phyloP scores from a whole-genome alignment of 2,797 vertebrate genomes.

The Pteropus rufus region DNA sequence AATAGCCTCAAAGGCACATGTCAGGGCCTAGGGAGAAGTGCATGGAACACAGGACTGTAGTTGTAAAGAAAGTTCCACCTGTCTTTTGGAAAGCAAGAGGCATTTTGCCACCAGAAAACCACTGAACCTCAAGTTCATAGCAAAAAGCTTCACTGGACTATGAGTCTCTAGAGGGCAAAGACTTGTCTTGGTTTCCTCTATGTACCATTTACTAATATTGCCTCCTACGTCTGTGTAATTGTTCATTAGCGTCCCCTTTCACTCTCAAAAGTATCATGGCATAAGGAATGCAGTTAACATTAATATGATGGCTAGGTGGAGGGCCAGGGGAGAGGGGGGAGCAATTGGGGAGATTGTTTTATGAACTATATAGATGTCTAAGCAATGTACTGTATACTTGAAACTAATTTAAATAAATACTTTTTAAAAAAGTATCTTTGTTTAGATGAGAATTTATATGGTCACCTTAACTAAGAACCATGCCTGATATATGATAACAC shows the following conservation, averaged over 20 bases:
- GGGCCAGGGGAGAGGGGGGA: no score
- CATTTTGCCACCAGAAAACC: not conserved
- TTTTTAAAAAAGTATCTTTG: not conserved
- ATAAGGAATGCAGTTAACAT: no score
- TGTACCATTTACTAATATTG: not conserved
- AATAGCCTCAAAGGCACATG: not conserved
- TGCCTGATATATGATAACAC: not conserved
- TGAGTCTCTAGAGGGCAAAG: not conserved
- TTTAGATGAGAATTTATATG: not conserved
- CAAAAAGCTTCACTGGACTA: not conserved
- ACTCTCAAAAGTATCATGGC: not conserved
- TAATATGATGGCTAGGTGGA: no score
- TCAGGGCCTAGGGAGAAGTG: not conserved
- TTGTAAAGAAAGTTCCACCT: not conserved
- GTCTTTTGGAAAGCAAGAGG: not conserved
- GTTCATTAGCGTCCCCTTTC: not conserved
- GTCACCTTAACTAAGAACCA: not conserved
- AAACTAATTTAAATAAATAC: no score
- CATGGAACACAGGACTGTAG: not conserved
- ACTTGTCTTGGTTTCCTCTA: not conserved
- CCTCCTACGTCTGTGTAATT: not conserved
- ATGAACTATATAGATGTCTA: no score
- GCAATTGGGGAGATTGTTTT: no score
- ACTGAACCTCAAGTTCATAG: not conserved
- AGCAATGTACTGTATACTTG: no score